Base-by-base conservation (phyloP, 2,888 invertebrate genomes). In the Phorcus lineatus region DNA sequence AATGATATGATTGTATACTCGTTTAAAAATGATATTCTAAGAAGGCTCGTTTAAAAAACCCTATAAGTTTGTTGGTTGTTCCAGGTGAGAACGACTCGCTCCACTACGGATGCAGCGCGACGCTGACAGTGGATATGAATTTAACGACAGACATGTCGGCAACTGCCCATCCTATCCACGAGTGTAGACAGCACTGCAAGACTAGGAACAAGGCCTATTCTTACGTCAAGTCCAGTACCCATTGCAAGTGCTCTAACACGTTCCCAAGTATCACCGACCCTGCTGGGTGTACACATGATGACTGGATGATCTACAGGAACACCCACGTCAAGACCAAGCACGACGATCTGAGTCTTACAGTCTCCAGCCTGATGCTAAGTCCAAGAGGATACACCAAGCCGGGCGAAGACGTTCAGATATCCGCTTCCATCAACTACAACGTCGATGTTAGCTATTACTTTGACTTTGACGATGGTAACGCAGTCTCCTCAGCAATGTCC, bases 381-480 rank as follows among this genome's bases (percentile, higher is more conserved):
- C 76, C 55, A 0, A 85, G 87, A 54, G 62, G 80, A 13, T 92
- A 92, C 82, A 88, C 89, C 9, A 88, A 89, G 78, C 91, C 92
- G 0, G 81, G 84, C 3, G 92, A 92, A 80, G 87, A 89, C 9
- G 86, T 92, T 0, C 36, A 80, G 7, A 86, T 91, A 16, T 52
- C 79, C 7, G 83, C 90, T 7, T 84, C 80, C 3, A 83, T 86
- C 9, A 84, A 86, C 55, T 80, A 88, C 36, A 75, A 79, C 11
- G 82, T 86, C 0, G 77, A 82, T 11, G 85, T 88, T 31, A 83
- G 81, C n/a, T 91, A 88, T 77, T 79, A 53, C 24, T 79, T 91
- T 17, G 87, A 88, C 47, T 91, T 91, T 80, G 89, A 88, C 2
- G 91, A 92, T 80, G 91, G 90, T 0, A 80, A 76, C 0, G 82